Conservation (phyloP, 1,140 invertebrate species). For the Melipona quadrifasciata region DNA sequence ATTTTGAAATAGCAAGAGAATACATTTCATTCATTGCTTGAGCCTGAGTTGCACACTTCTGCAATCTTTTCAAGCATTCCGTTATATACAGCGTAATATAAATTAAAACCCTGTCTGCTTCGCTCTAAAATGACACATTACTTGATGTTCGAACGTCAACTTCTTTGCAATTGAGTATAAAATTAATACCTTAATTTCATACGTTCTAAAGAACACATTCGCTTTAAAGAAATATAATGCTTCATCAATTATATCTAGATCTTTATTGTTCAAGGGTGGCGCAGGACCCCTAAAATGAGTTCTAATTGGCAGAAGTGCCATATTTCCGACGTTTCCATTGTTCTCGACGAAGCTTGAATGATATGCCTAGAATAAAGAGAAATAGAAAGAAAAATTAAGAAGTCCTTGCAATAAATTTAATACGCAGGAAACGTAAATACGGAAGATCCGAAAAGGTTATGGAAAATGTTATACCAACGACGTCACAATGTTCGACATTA, state of each 20-base stretch:
- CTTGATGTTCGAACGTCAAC: not conserved
- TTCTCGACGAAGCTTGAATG: slow-evolving; percentile 93
- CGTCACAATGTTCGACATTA: not conserved
- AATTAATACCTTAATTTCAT: slow-evolving; percentile 94
- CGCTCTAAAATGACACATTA: slow-evolving; percentile 84
- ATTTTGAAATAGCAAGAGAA: slow-evolving; percentile 95
- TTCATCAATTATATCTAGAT: slow-evolving; percentile 98
- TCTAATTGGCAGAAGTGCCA: slow-evolving; percentile 93
- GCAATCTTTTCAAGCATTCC: slow-evolving; percentile 97
- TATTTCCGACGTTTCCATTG: slow-evolving; percentile 92
- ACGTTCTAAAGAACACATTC: slow-evolving; percentile 99
- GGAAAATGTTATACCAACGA: not conserved
- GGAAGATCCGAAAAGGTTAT: not conserved
- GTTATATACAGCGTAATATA: slow-evolving; percentile 99
- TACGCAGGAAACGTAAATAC: not conserved
- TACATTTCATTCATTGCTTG: slow-evolving; percentile 98
- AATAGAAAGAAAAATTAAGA: not conserved
- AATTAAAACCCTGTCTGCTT: slow-evolving; percentile 97
- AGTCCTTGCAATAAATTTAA: not conserved
- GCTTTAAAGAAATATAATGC: slow-evolving; percentile 98
- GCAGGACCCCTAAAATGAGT: slow-evolving; percentile 95
- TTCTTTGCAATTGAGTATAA: not conserved
- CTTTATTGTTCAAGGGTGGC: slow-evolving; percentile 84
- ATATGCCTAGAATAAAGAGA: slow-evolving; percentile 88
- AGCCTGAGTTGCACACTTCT: slow-evolving; percentile 94